A percentile compares a stretch with the other conserved stretches of the same genome.
These are phyloP conservation scores for Ctenoplectra terminalis DNA, from an alignment of 1,140 invertebrate genomes.

Conservation along the genomic window DNA sequence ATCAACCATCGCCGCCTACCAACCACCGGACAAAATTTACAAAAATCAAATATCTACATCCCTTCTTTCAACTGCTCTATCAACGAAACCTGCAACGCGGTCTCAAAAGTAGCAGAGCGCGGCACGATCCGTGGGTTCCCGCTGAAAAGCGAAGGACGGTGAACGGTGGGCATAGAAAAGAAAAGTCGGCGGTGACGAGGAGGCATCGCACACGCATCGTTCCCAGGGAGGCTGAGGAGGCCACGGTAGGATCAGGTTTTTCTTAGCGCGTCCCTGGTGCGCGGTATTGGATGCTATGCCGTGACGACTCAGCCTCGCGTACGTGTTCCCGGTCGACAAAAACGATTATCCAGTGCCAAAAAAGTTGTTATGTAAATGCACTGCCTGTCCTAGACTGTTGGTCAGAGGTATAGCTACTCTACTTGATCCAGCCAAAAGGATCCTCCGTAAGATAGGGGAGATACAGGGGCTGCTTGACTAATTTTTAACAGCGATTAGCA, in stretches of 20 bases:
- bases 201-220: slow-evolving; percentile 37
- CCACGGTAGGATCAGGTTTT: slow-evolving; percentile 69
- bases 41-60: no score
- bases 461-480: no score
- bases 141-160: slow-evolving; percentile 29
- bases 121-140: neutral
- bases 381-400: slow-evolving; percentile 66
- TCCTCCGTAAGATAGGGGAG: no score
- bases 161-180: neutral
- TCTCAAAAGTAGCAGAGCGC: neutral
- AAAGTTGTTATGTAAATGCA: slow-evolving; percentile 81
- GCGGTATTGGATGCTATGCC: slow-evolving; percentile 62
- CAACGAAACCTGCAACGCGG: no score
- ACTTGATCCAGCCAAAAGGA: slow-evolving; percentile 6
- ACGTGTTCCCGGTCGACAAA: slow-evolving; percentile 66
- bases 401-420: slow-evolving; percentile 59
- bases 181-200: slow-evolving; percentile 29
- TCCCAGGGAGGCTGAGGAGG: slow-evolving; percentile 57
- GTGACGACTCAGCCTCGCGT: slow-evolving; percentile 60
- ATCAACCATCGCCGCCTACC: no score
- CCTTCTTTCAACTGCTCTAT: no score
- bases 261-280: slow-evolving; percentile 57
- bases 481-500: no score
- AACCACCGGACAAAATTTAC: no score
- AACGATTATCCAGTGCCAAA: slow-evolving; percentile 70